Conservation (phyloP, 2,113 vertebrate genomes). For the Microtus ochrogaster region DNA sequence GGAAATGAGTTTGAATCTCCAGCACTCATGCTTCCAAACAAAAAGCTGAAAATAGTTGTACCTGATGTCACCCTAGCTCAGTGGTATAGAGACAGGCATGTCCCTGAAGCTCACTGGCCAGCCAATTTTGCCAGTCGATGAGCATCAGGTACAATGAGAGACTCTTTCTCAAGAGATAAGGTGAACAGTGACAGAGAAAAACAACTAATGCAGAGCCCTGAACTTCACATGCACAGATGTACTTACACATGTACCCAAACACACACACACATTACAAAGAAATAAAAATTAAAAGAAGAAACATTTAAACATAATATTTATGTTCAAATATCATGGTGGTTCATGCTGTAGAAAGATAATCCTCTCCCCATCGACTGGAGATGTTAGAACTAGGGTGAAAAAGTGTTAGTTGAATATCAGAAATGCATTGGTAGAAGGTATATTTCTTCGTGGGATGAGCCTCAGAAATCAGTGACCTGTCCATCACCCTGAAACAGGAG, state of each 20-base stretch:
- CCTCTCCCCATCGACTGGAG: neutral
- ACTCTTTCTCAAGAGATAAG: neutral
- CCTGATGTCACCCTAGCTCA: neutral
- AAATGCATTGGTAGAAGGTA: neutral
- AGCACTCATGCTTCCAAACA: neutral
- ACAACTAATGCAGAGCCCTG: neutral
- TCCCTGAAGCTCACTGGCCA: too few relatives aligned
- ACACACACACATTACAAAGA: neutral
- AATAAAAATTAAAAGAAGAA: neutral
- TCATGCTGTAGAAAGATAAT: neutral
- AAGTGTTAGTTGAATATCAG: neutral
- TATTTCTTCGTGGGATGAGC: neutral
- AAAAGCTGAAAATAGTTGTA: too few relatives aligned
- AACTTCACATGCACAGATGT: too few relatives aligned
- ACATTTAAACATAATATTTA: neutral
- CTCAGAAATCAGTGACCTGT: neutral
- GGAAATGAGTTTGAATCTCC: neutral
- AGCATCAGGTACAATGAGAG: neutral
- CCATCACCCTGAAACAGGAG: neutral
- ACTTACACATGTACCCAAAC: neutral
- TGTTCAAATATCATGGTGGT: slow-evolving; percentile 41
- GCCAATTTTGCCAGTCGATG: neutral
- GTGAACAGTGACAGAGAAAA: neutral
- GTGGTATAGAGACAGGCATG: neutral
- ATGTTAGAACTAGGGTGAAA: slow-evolving; percentile 1